phyloP scores from a whole-genome alignment of 2,113 vertebrate species.

The Amazona guildingii region DNA sequence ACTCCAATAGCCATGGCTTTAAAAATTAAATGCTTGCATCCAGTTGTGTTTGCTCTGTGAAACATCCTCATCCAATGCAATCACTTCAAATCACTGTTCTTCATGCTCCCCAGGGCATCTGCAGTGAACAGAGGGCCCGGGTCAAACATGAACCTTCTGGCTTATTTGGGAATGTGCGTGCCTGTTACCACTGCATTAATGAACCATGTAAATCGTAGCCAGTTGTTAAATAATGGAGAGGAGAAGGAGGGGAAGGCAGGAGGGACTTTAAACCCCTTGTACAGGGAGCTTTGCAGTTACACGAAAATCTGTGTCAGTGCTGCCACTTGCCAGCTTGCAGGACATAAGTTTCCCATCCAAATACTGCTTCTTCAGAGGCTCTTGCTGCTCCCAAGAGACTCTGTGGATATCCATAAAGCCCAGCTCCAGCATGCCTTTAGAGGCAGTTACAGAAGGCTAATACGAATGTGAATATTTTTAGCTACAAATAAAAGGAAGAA shows the following conservation, averaged over 20 bases:
- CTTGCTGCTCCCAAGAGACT: neutral
- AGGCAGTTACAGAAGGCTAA: neutral
- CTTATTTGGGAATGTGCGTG: neutral
- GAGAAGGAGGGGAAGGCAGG: neutral
- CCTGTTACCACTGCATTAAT: neutral
- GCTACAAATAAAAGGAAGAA: neutral
- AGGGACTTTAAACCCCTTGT: neutral
- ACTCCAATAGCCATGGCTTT: neutral
- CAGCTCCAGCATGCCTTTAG: neutral
- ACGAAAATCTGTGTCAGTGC: neutral
- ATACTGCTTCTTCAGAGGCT: neutral
- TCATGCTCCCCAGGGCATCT: neutral
- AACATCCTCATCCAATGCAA: neutral
- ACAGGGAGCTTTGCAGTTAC: neutral
- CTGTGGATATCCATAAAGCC: neutral
- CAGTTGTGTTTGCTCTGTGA: slow-evolving; percentile 30
- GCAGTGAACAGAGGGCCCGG: neutral
- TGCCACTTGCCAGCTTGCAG: slow-evolving; percentile 10
- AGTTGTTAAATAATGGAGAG: neutral
- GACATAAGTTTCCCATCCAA: slow-evolving; percentile 52
- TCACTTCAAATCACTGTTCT: slow-evolving; percentile 42
- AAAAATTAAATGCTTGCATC: slow-evolving; percentile 38
- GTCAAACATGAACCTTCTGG: neutral
- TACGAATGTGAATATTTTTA: neutral
- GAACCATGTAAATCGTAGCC: neutral